Evolutionary conservation across 2,888 invertebrate species (phyloP).

Genomic region (Folsomia manolachei): DNA sequence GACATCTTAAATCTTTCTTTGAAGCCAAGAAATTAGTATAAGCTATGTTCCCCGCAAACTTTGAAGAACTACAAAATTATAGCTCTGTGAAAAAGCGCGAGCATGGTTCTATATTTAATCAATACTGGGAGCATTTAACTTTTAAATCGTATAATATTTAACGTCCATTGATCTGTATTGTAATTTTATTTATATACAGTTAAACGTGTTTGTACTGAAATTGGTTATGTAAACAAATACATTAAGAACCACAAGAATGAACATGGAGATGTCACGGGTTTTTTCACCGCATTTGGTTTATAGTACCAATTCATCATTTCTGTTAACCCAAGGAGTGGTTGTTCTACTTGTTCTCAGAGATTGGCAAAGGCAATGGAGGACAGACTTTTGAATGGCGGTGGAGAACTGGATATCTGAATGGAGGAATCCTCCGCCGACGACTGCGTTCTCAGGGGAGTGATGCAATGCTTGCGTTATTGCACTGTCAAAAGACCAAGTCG

Average conservation of each 20-base stretch:
- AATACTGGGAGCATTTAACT: not conserved
- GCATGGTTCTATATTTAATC: not conserved
- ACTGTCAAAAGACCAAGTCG: too few relatives aligned
- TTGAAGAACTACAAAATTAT: not conserved
- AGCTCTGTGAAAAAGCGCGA: too few relatives aligned
- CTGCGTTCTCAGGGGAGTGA: too few relatives aligned
- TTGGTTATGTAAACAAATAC: not conserved
- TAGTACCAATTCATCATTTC: not conserved
- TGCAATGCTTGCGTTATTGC: too few relatives aligned
- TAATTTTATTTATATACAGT: conserved; percentile 1
- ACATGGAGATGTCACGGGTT: too few relatives aligned
- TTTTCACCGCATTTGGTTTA: too few relatives aligned
- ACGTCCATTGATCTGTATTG: not conserved
- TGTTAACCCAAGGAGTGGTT: too few relatives aligned
- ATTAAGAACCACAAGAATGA: not conserved
- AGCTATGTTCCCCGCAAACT: conserved; percentile 45
- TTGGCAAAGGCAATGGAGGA: too few relatives aligned
- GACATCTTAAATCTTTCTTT: conserved; percentile 97
- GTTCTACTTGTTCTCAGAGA: too few relatives aligned
- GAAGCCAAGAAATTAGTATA: conserved; percentile 98
- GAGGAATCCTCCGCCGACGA: too few relatives aligned
- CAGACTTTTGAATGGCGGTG: too few relatives aligned
- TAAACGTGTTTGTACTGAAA: not conserved
- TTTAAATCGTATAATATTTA: not conserved
- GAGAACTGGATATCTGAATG: too few relatives aligned